Base-by-base conservation (phyloP, 2,888 invertebrate species). In the Brachypterus glaber region DNA sequence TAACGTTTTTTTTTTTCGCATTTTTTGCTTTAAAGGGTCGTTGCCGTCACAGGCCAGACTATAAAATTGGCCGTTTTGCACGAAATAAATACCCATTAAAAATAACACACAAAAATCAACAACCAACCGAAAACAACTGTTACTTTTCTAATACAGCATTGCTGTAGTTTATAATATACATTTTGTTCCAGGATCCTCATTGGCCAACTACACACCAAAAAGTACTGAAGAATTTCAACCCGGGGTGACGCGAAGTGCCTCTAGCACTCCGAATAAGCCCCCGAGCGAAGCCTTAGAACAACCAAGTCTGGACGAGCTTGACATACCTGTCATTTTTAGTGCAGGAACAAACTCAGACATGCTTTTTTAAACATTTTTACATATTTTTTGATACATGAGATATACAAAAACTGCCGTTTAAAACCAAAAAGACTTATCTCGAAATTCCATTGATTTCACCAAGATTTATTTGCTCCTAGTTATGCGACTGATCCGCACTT, bases 191-290 rank as follows among this genome's bases (percentile, higher is more conserved):
- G 69, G 68, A 49, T 64, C 66, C 29, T 56, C 78, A 55, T 71
- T 90, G 62, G 77, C 83, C 47, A 83, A 78, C 59, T 90, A 89
- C 71, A 87, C 86, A 54, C 89, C 90, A 41, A 76, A 82, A 69
- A 83, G 85, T 52, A 74, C 67, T 54, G 73, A 74, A 50, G 70
- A 76, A 43, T 89, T 88, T 70, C 80, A 84, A 68, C 72, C 88
- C 44, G 90, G 90, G 35, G 76, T 88, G 40, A 81, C 84, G 46
- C 74, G 82, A 54, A 71, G 72, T 51, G 69, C 44, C 12, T 41
- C 37, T 11, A 32, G 30, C 24, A 11, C 24, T 13, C 12, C 12
- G 7, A 9, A 27, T 11, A 27, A 9, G 14, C 24, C 36, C 5
- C 35, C 34, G n/a, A 12, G 5, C 3, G 30, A 17, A 4, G 7